These are phyloP conservation scores for Ephydatia muelleri DNA, from an alignment of 37 sponge, comb jelly and placozoan species.

Conservation along the genomic window DNA sequence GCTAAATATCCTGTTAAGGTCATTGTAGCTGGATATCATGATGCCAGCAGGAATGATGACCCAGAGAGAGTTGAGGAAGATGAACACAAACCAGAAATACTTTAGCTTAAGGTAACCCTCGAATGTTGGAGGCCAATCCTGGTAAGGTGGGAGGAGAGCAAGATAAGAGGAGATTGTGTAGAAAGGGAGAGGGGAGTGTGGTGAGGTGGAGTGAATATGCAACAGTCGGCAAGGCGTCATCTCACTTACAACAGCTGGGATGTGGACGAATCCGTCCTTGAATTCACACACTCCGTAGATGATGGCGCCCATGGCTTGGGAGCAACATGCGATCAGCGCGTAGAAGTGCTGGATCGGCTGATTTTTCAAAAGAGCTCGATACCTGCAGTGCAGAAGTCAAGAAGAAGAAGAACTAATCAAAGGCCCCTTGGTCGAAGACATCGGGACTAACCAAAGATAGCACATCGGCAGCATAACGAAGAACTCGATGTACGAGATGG, in stretches of 20 bases:
- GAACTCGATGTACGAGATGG: slow-evolving; percentile 57
- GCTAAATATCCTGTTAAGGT: neutral
- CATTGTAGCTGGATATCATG: slow-evolving; percentile 5
- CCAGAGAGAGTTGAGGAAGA: slow-evolving; percentile 72
- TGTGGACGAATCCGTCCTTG: slow-evolving; percentile 53
- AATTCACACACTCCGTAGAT: slow-evolving; percentile 59
- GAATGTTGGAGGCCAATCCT: slow-evolving; percentile 78
- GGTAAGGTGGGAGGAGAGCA: neutral
- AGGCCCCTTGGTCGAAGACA: neutral
- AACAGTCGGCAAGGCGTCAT: no score
- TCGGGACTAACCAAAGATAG: slow-evolving; percentile 50
- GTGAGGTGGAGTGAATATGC: no score
- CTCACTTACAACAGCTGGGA: slow-evolving; percentile 42
- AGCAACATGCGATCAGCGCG: slow-evolving; percentile 15
- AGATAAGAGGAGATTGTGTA: no score
- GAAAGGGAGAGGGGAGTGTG: no score
- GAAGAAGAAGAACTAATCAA: neutral
- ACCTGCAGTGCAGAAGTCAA: neutral
- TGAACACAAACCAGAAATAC: slow-evolving; percentile 80
- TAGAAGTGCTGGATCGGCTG: slow-evolving; percentile 49
- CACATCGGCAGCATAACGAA: slow-evolving; percentile 68
- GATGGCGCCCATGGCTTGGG: slow-evolving; percentile 67
- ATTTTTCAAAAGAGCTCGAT: slow-evolving; percentile 4
- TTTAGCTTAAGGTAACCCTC: slow-evolving; percentile 70
- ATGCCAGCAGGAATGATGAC: slow-evolving; percentile 44